Percentiles rank a stretch among this genome's conserved stretches.
Evolutionary conservation across 2,888 invertebrate species (phyloP).

Genomic region (Epirrita christyi): DNA sequence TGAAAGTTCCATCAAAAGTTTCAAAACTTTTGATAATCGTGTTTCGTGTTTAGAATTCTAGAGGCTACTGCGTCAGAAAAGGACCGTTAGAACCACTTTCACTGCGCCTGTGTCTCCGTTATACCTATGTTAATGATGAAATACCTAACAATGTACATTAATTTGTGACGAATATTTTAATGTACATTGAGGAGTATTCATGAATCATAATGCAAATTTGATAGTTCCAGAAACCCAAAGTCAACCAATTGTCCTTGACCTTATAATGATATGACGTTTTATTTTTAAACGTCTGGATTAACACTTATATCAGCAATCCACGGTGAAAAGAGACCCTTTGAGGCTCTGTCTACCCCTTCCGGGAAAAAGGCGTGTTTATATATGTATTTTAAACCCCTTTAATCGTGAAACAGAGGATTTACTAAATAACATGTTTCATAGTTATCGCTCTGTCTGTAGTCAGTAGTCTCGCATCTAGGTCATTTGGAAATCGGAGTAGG

Average conservation of each 20-base stretch:
- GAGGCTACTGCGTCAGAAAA: conserved; percentile 22
- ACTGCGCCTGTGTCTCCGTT: conserved; percentile 34
- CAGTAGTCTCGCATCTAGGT: conserved; percentile 51
- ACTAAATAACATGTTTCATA: conserved; percentile 22
- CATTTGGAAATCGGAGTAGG: conserved; percentile 56
- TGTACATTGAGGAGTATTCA: not conserved
- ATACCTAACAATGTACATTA: conserved; percentile 21
- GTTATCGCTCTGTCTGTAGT: conserved; percentile 37
- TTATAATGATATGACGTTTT: not conserved
- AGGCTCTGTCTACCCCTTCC: no score
- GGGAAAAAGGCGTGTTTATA: no score
- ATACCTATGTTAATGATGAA: conserved; percentile 26
- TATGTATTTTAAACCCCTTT: no score
- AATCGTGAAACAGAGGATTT: conserved; percentile 12
- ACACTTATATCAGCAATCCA: no score
- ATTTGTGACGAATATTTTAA: conserved; percentile 1
- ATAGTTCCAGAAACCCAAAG: conserved; percentile 5
- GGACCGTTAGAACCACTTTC: conserved; percentile 53
- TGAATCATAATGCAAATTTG: not conserved
- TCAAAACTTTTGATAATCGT: conserved; percentile 4
- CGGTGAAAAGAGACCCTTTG: no score
- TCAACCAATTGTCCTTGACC: conserved; percentile 10
- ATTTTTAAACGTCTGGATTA: no score
- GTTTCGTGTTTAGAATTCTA: conserved; percentile 19
- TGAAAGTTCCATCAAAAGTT: conserved; percentile 13